phyloP scores from a whole-genome alignment of 2,797 vertebrate species.

The Epinephelus malabaricus region DNA sequence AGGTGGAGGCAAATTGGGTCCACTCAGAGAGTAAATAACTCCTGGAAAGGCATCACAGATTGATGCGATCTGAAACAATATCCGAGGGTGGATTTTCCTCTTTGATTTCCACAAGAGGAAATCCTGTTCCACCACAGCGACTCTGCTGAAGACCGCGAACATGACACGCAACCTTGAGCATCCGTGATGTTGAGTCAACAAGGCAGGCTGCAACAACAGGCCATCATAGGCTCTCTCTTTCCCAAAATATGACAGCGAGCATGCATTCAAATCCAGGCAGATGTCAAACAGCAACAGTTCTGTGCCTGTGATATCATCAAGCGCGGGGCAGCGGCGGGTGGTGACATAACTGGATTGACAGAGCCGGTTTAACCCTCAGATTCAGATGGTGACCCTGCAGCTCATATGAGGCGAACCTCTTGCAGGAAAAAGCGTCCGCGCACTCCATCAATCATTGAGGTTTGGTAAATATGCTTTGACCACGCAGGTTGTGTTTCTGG shows the following conservation, averaged over 20 bases:
- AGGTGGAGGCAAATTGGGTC: conserved; percentile 36
- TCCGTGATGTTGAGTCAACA: conserved; percentile 6
- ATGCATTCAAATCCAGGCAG: conserved; percentile 36
- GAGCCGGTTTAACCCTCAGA: conserved; percentile 37
- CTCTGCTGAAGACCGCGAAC: conserved; percentile 11
- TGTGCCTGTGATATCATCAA: neutral
- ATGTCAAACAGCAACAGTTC: conserved; percentile 36
- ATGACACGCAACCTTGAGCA: conserved; percentile 23
- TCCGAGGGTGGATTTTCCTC: conserved; percentile 12
- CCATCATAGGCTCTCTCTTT: neutral
- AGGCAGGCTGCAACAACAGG: conserved; percentile 9
- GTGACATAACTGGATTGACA: conserved; percentile 55
- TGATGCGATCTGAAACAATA: conserved; percentile 16
- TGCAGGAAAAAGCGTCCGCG: neutral
- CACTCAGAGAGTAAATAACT: conserved; percentile 48
- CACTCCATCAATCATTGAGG: conserved; percentile 22
- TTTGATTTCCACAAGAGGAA: conserved; percentile 45
- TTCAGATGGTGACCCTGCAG: conserved; percentile 40
- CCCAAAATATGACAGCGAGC: conserved; percentile 31
- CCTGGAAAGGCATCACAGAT: conserved; percentile 19
- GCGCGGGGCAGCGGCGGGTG: neutral
- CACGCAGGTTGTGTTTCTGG: neutral
- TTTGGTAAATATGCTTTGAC: conserved; percentile 23
- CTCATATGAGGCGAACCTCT: neutral
- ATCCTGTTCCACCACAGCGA: conserved; percentile 17